Evolutionary conservation across 1,140 invertebrate species (phyloP), one percentile per base, ranked within the genome.

Genomic region (Anastrepha obliqua): DNA sequence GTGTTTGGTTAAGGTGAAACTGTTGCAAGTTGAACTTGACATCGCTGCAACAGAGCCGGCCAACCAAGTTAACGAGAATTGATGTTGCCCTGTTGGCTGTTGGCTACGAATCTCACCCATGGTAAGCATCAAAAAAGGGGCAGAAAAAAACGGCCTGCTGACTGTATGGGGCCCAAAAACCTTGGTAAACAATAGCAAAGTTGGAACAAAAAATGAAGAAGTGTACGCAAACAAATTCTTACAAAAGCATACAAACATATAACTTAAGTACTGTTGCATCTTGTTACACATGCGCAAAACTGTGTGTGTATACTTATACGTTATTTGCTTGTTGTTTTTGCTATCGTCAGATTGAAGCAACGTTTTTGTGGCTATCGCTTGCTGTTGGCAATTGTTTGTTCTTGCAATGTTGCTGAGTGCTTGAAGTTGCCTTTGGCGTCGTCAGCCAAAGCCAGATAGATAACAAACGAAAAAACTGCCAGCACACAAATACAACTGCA

Each of bases 1-100:
- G 15, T 55, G n/a, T 81, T 81, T 81, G 29, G 47, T 81, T 55
- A 55, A 81, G 47, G 74, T 58, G 74, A 81, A 81, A 55, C 8
- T 81, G 74, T 81, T 81, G 74, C 74, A 81, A 81, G 74, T 81
- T 81, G 74, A 81, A 81, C 74, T 81, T 81, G 74, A 81, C 74
- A 81, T 81, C 74, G 20, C 5, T 4, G 74, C 17, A 81, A 20
- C 74, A 81, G 47, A 29, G n/a, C 6, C 2, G 47, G 17, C 44
- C 64, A 81, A n/a, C 4, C 17, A 55, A 81, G 47, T 51, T 55
- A 81, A 81, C 74, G 15, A 81, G 74, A 81, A 81, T 81, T 81
- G 74, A 51, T 81, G 74, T 81, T 81, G 74, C 47, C 6, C 44
- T 29, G 51, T 81, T n/a, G 7, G 47, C 11, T 78, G 70, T n/a